Evolutionary conservation across 2,888 invertebrate genomes (phyloP).

Genomic region (Hololepta plana): DNA sequence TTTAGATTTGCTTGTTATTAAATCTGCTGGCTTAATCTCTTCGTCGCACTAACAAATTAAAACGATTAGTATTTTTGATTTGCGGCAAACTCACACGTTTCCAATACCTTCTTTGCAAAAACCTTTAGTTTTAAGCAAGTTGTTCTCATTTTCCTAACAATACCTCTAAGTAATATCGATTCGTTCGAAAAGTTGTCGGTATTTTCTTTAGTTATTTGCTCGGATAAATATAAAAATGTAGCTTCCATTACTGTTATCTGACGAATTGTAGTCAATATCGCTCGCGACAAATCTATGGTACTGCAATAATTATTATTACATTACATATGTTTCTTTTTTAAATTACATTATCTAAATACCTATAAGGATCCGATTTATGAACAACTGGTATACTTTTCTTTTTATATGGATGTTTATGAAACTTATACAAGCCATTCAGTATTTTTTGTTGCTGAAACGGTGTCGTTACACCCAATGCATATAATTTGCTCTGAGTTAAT

Average conservation of each 20-base stretch:
- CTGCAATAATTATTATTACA: constrained; percentile 25
- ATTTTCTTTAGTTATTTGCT: constrained; percentile 3
- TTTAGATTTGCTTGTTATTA: too few relatives aligned
- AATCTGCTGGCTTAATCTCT: constrained; percentile 30
- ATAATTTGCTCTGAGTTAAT: constrained; percentile 36
- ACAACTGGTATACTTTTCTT: constrained; percentile 23
- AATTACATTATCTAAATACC: too few relatives aligned
- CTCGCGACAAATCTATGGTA: constrained; percentile 33
- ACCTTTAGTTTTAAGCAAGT: too few relatives aligned
- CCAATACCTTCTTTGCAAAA: too few relatives aligned
- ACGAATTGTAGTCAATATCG: constrained; percentile 35
- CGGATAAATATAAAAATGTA: constrained; percentile 10
- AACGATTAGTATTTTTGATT: constrained; percentile 5
- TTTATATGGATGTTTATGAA: constrained; percentile 39
- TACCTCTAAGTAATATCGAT: too few relatives aligned
- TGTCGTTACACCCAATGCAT: constrained; percentile 36
- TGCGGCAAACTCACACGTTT: too few relatives aligned
- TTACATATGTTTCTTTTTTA: background rate
- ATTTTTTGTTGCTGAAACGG: constrained; percentile 40
- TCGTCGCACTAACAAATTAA: constrained; percentile 28
- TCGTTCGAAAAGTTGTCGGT: too few relatives aligned
- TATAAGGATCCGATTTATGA: constrained; percentile 3
- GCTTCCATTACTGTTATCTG: constrained; percentile 39
- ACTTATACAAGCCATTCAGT: constrained; percentile 32
- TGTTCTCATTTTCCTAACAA: too few relatives aligned